These are phyloP conservation scores for Volucella zonaria DNA, from an alignment of 2,888 invertebrate genomes.

Conservation along the genomic window DNA sequence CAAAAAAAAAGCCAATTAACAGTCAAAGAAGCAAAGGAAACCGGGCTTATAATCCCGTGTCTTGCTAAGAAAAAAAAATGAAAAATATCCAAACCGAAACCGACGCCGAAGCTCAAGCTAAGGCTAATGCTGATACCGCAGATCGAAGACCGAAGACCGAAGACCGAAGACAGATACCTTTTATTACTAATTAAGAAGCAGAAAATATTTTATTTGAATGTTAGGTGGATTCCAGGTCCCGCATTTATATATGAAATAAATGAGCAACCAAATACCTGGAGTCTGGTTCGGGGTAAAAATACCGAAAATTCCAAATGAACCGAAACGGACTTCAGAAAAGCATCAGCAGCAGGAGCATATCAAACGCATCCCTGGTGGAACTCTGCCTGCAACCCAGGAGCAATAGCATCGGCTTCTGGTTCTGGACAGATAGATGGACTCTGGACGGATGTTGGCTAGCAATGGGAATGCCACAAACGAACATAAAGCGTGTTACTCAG, in stretches of 20 bases:
- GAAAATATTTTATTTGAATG: conserved; percentile 74
- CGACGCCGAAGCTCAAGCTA: too few relatives aligned
- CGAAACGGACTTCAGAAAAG: conserved; percentile 52
- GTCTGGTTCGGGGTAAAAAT: conserved; percentile 62
- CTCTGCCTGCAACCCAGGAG: too few relatives aligned
- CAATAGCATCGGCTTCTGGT: neutral
- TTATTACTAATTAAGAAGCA: conserved; percentile 74
- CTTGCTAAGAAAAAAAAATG: conserved; percentile 23
- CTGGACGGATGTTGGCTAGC: conserved; percentile 46
- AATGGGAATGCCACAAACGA: conserved; percentile 42
- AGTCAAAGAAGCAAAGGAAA: conserved; percentile 42
- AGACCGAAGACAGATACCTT: conserved; percentile 59
- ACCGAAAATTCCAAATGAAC: conserved; percentile 66
- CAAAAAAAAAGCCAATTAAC: conserved; percentile 69
- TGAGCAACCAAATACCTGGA: conserved; percentile 69
- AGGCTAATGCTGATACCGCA: too few relatives aligned
- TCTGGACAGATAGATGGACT: conserved; percentile 39
- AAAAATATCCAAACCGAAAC: neutral
- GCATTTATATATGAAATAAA: conserved; percentile 73
- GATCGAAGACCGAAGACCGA: neutral
- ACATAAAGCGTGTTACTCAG: conserved; percentile 32
- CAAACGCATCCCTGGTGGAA: conserved; percentile 70
- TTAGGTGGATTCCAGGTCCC: conserved; percentile 70
- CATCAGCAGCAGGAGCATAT: conserved; percentile 38
- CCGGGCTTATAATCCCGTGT: conserved; percentile 59